Evolutionary conservation across 2,888 invertebrate genomes (phyloP), one percentile per base, ranked within the genome.

Genomic region (Phasia obesa): DNA sequence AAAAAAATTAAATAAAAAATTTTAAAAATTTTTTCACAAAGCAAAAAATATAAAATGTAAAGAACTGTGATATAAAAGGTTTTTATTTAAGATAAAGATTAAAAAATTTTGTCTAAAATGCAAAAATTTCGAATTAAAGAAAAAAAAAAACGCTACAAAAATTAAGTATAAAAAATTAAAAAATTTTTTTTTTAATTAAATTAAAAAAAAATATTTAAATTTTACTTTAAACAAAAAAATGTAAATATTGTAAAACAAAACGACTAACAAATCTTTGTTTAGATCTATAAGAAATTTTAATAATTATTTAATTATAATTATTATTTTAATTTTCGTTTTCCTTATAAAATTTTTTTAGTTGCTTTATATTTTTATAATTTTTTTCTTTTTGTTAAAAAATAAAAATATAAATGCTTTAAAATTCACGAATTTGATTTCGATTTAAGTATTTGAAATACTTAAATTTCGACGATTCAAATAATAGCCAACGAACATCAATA

Each of bases 51-150:
- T 82, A 71, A 83, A 84, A 74, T 74, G 42, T 59, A 83, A 86
- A 81, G 85, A 86, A 86, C 86, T 86, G 86, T 86, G 86, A 86
- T 86, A 86, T 81, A 82, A 80, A 83, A 74, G 73, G 81, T 81
- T 80, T 80, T 74, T 65, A 74, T 70, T 70, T 53, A 64, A 69
- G 62, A 70, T 27, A 53, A 62, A 44, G 21, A 21, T 17, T 23
- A 42, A 42, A 25, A 67, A 75, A 59, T 76, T 55, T 65, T 71
- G 65, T 42, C 67, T 2, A 65, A 73, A 76, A 44, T 9, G 25
- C 17, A 7, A 13, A 2, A 2, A 47, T 21, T 53, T 21, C 44
- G 64, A 51, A 19, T 6, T n/a, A 11, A 7, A 51, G 27, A 21
- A 62, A 42, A 38, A 42, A 53, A 21, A 42, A 31, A 49, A 55